Percentiles rank a stretch among this genome's conserved stretches.
These are phyloP conservation scores for Meganola albula DNA, from an alignment of 2,888 invertebrate genomes.

Conservation along the genomic window DNA sequence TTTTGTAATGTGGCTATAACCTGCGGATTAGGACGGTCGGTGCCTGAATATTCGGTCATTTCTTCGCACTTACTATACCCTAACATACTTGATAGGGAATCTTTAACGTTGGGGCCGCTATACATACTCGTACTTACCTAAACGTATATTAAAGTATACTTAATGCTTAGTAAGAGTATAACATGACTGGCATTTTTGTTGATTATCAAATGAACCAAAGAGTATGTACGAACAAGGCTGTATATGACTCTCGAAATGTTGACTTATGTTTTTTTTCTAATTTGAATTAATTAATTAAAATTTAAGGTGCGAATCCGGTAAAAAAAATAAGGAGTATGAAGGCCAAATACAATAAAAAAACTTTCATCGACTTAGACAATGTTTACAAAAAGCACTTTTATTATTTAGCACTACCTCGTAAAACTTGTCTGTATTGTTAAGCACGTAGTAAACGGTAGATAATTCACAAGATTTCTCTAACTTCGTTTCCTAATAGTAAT, in stretches of 20 bases:
- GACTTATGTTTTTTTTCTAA: too few relatives aligned
- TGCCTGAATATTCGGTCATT: slow-evolving; percentile 42
- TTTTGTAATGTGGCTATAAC: slow-evolving; percentile 71
- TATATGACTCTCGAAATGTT: too few relatives aligned
- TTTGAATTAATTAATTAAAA: too few relatives aligned
- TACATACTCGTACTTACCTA: slow-evolving; percentile 20
- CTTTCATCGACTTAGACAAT: too few relatives aligned
- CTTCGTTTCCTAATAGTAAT: slow-evolving; percentile 22
- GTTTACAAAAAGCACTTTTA: too few relatives aligned
- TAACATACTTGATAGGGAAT: slow-evolving; percentile 41
- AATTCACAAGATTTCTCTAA: slow-evolving; percentile 27
- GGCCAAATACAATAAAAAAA: too few relatives aligned
- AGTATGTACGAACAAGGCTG: too few relatives aligned
- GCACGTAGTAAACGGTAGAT: slow-evolving; percentile 2
- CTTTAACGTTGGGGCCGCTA: slow-evolving; percentile 32
- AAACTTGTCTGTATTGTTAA: slow-evolving; percentile 8
- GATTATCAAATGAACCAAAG: too few relatives aligned
- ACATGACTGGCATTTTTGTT: too few relatives aligned
- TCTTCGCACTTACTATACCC: slow-evolving; percentile 39
- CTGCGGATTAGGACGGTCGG: slow-evolving; percentile 50
- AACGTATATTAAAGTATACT: slow-evolving; percentile 24
- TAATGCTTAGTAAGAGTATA: too few relatives aligned
- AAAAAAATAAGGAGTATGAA: too few relatives aligned
- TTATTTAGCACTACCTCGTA: slow-evolving; percentile 2
- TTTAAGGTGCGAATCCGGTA: too few relatives aligned